phyloP scores from a whole-genome alignment of 2,113 vertebrate genomes.

The Neopipo cinnamomea region DNA sequence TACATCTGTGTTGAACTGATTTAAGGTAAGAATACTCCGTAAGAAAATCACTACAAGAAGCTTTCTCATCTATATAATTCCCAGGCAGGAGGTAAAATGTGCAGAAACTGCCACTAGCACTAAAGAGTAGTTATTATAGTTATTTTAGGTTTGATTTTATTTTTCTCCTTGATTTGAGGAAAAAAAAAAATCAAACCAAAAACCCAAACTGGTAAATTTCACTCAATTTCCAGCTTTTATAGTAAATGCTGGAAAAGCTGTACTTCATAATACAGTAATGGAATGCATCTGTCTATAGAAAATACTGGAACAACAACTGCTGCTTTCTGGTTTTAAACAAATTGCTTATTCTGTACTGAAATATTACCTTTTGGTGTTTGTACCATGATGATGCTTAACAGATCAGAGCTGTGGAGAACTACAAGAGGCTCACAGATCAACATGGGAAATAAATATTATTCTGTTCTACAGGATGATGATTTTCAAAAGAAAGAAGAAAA shows the following conservation, averaged over 20 bases:
- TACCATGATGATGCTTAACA: neutral
- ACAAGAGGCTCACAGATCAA: neutral
- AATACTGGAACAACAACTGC: neutral
- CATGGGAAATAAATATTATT: neutral
- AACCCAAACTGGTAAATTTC: neutral
- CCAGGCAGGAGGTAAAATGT: neutral
- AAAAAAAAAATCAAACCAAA: neutral
- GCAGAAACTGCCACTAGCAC: neutral
- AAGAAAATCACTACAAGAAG: neutral
- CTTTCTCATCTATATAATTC: neutral
- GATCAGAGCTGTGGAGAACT: neutral
- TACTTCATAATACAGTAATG: neutral
- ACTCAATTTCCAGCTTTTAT: neutral
- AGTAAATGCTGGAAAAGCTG: neutral
- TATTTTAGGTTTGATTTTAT: neutral
- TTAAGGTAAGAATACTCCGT: neutral
- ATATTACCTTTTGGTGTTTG: neutral
- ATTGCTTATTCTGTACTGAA: neutral
- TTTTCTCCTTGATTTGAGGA: neutral
- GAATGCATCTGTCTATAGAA: neutral
- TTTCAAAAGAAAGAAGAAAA: neutral
- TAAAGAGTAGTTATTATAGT: neutral
- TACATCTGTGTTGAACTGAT: neutral
- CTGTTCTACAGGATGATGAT: neutral
- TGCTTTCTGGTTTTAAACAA: slow-evolving; percentile 26